Evolutionary conservation across 2,113 vertebrate species (phyloP).

Genomic region (Cygnus atratus): DNA sequence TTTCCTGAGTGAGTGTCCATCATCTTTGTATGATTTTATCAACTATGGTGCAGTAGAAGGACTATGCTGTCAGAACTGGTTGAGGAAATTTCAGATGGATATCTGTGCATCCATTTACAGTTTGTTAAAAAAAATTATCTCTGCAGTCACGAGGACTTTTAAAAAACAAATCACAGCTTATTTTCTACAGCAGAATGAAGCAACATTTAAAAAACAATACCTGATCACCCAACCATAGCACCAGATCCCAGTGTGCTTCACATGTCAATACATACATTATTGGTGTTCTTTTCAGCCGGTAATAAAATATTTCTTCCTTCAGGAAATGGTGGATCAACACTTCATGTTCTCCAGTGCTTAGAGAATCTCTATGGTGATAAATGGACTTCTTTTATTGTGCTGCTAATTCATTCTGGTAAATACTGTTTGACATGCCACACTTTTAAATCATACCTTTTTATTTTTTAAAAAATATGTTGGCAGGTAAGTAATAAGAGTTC

Average conservation of each 20-base stretch:
- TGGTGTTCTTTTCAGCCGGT: not conserved
- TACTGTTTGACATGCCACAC: not conserved
- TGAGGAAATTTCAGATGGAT: not conserved
- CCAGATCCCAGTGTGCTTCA: no score
- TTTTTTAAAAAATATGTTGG: not conserved
- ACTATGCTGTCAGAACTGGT: not conserved
- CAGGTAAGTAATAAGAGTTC: not conserved
- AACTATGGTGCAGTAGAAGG: accelerated
- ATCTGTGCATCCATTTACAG: not conserved
- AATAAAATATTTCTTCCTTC: not conserved
- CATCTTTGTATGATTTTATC: not conserved
- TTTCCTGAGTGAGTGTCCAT: not conserved
- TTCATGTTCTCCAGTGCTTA: conserved; percentile 82
- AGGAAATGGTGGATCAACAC: conserved; percentile 96
- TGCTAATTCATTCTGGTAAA: conserved; percentile 95
- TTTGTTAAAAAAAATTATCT: not conserved
- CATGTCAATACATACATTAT: accelerated
- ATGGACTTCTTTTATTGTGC: conserved; percentile 79
- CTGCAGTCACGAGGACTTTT: not conserved
- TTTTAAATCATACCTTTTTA: not conserved
- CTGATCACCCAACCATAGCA: not conserved
- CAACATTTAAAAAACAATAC: not conserved
- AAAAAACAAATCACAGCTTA: not conserved
- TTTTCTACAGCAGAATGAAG: not conserved
- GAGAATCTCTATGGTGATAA: conserved; percentile 80